These are phyloP conservation scores for Pseudomyrmex concolor DNA, from an alignment of 1,140 invertebrate species.

Conservation along the genomic window DNA sequence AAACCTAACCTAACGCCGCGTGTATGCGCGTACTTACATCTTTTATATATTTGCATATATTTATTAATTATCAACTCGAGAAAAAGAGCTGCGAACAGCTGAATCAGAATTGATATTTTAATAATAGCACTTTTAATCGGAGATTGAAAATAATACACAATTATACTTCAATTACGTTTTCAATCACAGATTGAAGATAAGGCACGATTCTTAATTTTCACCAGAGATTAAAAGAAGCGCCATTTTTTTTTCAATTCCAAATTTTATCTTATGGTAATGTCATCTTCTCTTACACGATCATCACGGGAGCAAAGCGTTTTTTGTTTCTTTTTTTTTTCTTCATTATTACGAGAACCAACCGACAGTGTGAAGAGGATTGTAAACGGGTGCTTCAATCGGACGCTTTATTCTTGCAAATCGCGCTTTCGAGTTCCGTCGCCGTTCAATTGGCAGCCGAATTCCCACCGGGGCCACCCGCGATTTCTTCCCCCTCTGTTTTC, in stretches of 20 bases:
- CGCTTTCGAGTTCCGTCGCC: conserved; percentile 11
- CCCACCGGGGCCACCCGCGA: conserved; percentile 22
- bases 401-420: conserved; percentile 55
- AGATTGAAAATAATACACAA: not conserved
- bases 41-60: too few species aligned
- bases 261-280: not conserved
- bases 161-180: conserved; percentile 10
- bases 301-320: not conserved
- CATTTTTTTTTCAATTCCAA: not conserved
- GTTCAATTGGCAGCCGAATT: conserved; percentile 48
- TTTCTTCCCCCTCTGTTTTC: conserved; percentile 32
- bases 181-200: not conserved
- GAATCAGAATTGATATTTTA: not conserved
- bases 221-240: not conserved
- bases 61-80: not conserved
- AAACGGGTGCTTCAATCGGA: conserved; percentile 44
- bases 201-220: not conserved
- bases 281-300: not conserved
- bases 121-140: not conserved
- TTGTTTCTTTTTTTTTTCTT: not conserved
- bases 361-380: conserved; percentile 10
- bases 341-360: not conserved
- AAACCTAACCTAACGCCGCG: too few species aligned
- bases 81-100: not conserved
- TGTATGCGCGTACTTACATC: too few species aligned